Percentiles rank a stretch among this genome's conserved stretches.
These are phyloP conservation scores for Ophiodon elongatus DNA, from an alignment of 2,113 vertebrate species.

Conservation along the genomic window DNA sequence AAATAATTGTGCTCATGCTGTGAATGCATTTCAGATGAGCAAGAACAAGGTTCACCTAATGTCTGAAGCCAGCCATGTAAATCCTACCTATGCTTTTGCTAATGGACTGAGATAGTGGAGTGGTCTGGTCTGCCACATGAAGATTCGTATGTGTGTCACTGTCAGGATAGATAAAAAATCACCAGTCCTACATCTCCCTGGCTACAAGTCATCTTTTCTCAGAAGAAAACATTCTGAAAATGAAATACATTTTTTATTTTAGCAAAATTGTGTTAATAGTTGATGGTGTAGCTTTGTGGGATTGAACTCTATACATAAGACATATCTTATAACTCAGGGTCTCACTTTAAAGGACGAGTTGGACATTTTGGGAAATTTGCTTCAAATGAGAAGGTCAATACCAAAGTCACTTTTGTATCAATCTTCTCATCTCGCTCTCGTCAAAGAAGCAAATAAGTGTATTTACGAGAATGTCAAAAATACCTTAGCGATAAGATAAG, in stretches of 20 bases:
- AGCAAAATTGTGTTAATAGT: neutral
- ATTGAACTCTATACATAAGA: neutral
- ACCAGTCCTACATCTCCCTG: neutral
- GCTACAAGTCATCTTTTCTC: neutral
- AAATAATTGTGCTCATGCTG: neutral
- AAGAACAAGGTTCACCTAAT: neutral
- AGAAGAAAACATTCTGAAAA: neutral
- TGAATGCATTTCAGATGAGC: constrained; percentile 7
- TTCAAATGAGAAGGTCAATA: neutral
- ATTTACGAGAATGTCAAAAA: neutral
- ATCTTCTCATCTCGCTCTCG: neutral
- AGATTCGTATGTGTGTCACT: neutral
- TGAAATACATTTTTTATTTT: neutral
- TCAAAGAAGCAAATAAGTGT: neutral
- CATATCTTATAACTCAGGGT: neutral
- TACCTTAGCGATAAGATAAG: too few relatives aligned
- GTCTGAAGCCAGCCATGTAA: neutral
- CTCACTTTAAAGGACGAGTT: neutral
- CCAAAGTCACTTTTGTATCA: neutral
- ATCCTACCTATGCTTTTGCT: constrained; percentile 5
- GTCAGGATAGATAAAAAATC: constrained; percentile 1
- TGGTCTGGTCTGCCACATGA: neutral
- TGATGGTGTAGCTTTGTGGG: neutral
- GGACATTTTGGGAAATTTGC: neutral
- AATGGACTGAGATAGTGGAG: neutral